These are phyloP conservation scores for Creontiades dilutus DNA, from an alignment of 2,888 invertebrate species.

Conservation along the genomic window DNA sequence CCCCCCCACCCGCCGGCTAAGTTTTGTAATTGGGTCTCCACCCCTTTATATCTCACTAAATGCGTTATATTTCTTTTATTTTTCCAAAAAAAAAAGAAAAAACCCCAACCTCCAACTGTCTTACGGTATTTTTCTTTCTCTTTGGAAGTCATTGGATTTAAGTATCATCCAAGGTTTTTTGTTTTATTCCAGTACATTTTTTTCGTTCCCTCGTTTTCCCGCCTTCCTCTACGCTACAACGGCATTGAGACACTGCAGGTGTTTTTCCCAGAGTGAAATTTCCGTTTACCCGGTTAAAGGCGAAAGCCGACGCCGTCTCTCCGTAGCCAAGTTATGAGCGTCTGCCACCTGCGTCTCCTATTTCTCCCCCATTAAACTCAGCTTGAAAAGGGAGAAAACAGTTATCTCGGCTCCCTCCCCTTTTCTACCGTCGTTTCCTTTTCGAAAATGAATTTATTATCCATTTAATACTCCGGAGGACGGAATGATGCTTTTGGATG, in stretches of 20 bases:
- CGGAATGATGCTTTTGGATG: conserved; percentile 9
- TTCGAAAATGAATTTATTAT: conserved; percentile 41
- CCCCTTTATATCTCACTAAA: conserved; percentile 39
- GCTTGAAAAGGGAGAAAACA: conserved; percentile 36
- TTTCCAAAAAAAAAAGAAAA: no score
- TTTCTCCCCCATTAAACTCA: conserved; percentile 55
- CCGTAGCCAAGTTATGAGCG: not conserved
- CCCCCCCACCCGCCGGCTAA: not conserved
- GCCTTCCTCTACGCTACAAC: not conserved
- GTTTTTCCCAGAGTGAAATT: conserved; percentile 27
- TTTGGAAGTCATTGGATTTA: not conserved
- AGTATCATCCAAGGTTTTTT: conserved; percentile 3
- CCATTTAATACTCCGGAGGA: conserved; percentile 19
- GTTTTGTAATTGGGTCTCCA: conserved; percentile 51
- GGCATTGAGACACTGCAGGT: conserved; percentile 46
- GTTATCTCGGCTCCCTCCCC: not conserved
- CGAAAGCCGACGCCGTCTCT: conserved; percentile 4
- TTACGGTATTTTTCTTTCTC: not conserved
- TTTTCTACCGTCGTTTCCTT: not conserved
- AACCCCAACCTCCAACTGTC: not conserved
- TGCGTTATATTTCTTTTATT: conserved; percentile 35
- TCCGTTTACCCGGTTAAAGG: no score
- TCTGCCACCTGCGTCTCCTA: conserved; percentile 51
- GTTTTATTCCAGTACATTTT: not conserved
- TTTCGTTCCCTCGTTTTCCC: not conserved